A percentile compares a stretch with the other conserved stretches of the same genome.
These are phyloP conservation scores for Nycteola revayana DNA, from an alignment of 2,888 invertebrate genomes.

Conservation along the genomic window DNA sequence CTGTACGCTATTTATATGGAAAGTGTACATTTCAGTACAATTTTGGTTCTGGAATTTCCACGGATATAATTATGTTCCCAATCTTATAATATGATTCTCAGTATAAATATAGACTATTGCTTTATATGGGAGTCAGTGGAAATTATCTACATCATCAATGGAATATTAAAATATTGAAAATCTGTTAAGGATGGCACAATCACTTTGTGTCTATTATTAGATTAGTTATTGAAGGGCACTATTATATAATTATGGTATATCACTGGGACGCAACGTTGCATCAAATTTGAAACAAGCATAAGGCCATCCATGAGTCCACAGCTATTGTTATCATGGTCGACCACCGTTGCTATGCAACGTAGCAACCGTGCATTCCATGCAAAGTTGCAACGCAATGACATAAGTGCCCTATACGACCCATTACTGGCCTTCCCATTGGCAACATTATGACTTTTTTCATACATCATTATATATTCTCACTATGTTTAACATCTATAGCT, in stretches of 20 bases:
- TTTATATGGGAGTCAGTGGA: conserved; percentile 12
- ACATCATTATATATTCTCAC: conserved; percentile 41
- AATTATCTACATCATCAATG: conserved; percentile 18
- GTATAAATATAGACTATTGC: conserved; percentile 16
- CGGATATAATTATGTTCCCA: conserved; percentile 24
- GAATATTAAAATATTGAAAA: conserved; percentile 34
- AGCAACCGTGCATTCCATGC: neutral
- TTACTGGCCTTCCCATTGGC: conserved; percentile 2
- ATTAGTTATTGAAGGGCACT: conserved; percentile 33
- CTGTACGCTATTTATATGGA: conserved; percentile 53
- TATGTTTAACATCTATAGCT: conserved; percentile 42
- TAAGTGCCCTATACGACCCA: conserved; percentile 1
- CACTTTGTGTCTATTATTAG: conserved; percentile 48
- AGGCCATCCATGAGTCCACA: neutral
- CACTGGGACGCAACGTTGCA: conserved; percentile 17
- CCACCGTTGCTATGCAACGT: neutral
- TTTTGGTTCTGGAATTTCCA: conserved; percentile 30
- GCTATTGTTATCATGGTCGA: neutral
- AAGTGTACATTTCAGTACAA: conserved; percentile 39
- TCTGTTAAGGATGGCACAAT: conserved; percentile 63
- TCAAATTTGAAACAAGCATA: conserved; percentile 54
- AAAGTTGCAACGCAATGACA: neutral
- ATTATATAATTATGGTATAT: conserved; percentile 7
- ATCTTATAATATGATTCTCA: conserved; percentile 24
- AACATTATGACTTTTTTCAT: conserved; percentile 28